phyloP scores from a whole-genome alignment of 2,113 vertebrate genomes.

The Pterocles orientalis region DNA sequence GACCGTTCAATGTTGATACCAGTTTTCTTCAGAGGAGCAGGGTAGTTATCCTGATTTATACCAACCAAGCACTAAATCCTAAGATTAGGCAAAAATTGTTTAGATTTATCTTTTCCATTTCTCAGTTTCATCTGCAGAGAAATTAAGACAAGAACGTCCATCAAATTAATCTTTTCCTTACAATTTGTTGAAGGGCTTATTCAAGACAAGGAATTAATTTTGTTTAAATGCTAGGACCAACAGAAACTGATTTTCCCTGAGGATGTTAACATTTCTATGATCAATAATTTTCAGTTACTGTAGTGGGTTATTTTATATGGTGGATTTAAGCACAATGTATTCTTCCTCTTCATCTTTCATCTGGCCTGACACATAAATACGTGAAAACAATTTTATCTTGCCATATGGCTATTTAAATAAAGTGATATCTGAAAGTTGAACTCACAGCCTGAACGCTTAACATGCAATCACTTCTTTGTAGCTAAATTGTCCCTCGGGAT shows the following conservation, averaged over 20 bases:
- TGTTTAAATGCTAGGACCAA: neutral
- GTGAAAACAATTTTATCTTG: neutral
- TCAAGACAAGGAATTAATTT: neutral
- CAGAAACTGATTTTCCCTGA: neutral
- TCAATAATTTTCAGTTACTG: neutral
- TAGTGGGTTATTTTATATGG: neutral
- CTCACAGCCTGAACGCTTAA: neutral
- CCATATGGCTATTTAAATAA: neutral
- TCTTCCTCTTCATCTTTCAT: neutral
- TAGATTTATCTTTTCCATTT: neutral
- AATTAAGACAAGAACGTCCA: neutral
- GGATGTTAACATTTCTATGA: neutral
- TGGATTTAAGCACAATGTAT: neutral
- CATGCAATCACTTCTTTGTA: neutral
- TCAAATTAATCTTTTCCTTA: neutral
- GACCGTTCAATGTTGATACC: neutral
- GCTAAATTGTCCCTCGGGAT: neutral
- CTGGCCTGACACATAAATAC: rapidly evolving
- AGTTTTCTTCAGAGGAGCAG: neutral
- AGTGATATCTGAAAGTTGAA: neutral
- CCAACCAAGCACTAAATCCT: neutral
- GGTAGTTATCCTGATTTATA: neutral
- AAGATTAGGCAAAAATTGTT: neutral
- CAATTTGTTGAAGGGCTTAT: neutral
- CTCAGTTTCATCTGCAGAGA: neutral